A percentile compares a stretch with the other conserved stretches of the same genome.
phyloP scores from a whole-genome alignment of 2,113 vertebrate genomes.

The Candoia aspera region DNA sequence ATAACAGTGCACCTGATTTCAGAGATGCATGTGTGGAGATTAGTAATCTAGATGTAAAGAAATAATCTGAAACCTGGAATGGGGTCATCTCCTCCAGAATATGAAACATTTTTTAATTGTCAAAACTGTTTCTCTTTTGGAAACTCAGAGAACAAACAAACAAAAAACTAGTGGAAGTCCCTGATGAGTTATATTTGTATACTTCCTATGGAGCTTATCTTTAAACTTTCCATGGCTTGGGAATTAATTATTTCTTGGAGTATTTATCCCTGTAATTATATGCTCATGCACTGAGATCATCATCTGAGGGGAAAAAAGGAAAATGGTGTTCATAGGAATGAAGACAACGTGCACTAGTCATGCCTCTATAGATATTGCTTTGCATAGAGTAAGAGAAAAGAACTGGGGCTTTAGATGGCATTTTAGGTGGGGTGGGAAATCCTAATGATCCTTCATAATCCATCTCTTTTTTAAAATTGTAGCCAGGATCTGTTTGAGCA shows the following conservation, averaged over 20 bases:
- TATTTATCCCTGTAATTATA: not conserved
- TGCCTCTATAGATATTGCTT: not conserved
- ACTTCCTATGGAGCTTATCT: not conserved
- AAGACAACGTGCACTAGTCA: conserved; percentile 31
- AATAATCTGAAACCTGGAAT: not conserved
- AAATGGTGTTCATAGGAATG: conserved; percentile 34
- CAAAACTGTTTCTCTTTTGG: not conserved
- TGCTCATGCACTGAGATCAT: not conserved
- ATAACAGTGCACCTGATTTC: not conserved
- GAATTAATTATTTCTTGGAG: not conserved
- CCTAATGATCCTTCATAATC: conserved; percentile 1
- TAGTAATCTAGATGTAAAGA: no score
- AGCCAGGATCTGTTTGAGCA: not conserved
- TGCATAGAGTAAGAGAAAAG: conserved; percentile 18
- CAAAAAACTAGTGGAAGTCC: not conserved
- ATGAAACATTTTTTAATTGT: not conserved
- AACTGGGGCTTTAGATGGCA: conserved; percentile 3
- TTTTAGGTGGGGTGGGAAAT: not conserved
- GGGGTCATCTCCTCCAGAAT: not conserved
- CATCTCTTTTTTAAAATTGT: conserved; percentile 11
- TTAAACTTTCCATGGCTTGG: not conserved
- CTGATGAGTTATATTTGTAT: not conserved
- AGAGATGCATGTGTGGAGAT: not conserved
- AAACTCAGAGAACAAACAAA: not conserved
- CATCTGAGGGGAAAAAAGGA: conserved; percentile 4